Base-by-base conservation (phyloP, 1,140 invertebrate species). In the Apis laboriosa region DNA sequence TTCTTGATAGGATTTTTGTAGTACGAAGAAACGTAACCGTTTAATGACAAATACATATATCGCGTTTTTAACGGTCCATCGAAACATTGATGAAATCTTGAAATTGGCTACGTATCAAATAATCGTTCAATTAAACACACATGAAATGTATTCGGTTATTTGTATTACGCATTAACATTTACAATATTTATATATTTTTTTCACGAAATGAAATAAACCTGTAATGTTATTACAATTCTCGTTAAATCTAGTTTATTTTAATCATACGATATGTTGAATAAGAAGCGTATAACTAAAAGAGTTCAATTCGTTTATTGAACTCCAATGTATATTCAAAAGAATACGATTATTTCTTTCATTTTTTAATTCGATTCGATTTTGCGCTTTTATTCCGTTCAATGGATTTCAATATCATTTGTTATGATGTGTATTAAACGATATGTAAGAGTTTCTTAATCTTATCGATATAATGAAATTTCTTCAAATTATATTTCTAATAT, bases 381-480 rank as follows among this genome's bases (percentile, higher is more conserved):
- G n/a, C 34, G 34, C 17, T 7, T 53, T 24, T 51, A 21, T 21
- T 11, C 17, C 13, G 43, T 34, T 11, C 58, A 17, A 15, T 56
- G 7, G 4, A 13, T 24, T 2, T 1, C 24, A 63, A 24, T 24
- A 7, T 24, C n/a, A 63, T 56, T 17, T 13, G 21, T 7, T n/a
- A 1, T 7, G 19, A 77, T 49, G 68, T 60, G 68, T 77, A 70
- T 70, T 73, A 76, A 53, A 43, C 21, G 19, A 34, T 60, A 51
- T 43, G 53, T 28, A 15, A 84, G 68, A 75, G 72, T 75, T 80
- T 78, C 51, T 55, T 78, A 82, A 79, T 82, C 56, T 77, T 80
- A 56, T 43, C 79, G 15, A 60, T 51, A 51, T 85, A 83, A 87
- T 87, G 75, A 80, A 82, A 85, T 84, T 73, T 66, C 75, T 82